Conservation (phyloP, 1,140 invertebrate genomes). For the Papilio xuthus region DNA sequence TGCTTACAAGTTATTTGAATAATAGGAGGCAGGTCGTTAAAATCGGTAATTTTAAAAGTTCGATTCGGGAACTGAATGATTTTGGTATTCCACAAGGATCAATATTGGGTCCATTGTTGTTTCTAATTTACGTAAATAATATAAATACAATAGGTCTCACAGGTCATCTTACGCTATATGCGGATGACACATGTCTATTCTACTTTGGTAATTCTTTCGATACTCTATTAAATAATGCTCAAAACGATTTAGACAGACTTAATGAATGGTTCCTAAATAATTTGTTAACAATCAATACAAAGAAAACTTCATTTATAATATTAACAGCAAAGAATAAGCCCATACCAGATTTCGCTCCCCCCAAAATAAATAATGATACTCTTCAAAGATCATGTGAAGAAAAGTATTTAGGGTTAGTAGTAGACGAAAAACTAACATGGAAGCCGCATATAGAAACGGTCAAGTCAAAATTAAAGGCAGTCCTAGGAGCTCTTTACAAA, state of each 20-base stretch:
- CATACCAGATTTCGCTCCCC: too few relatives aligned
- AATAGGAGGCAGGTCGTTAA: not conserved
- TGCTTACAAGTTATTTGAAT: not conserved
- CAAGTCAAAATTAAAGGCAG: too few relatives aligned
- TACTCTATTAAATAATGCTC: not conserved
- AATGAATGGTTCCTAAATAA: conserved; percentile 13
- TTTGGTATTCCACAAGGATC: not conserved
- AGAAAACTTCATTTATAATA: not conserved
- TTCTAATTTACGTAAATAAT: not conserved
- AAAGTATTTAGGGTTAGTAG: too few relatives aligned
- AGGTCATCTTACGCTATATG: too few relatives aligned
- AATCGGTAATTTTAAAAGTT: not conserved
- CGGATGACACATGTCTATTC: too few relatives aligned
- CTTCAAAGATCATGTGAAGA: too few relatives aligned
- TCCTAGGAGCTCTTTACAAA: too few relatives aligned
- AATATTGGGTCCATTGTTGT: not conserved
- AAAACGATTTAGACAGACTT: conserved; percentile 6
- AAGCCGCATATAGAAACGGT: too few relatives aligned
- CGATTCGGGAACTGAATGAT: not conserved
- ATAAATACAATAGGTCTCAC: too few relatives aligned
- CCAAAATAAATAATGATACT: too few relatives aligned
- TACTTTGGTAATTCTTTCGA: not conserved
- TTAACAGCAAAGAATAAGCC: too few relatives aligned
- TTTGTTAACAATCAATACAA: conserved; percentile 19
- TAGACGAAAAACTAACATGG: too few relatives aligned